Evolutionary conservation across 2,888 invertebrate species (phyloP).

Genomic region (Lamellibrachia columna): DNA sequence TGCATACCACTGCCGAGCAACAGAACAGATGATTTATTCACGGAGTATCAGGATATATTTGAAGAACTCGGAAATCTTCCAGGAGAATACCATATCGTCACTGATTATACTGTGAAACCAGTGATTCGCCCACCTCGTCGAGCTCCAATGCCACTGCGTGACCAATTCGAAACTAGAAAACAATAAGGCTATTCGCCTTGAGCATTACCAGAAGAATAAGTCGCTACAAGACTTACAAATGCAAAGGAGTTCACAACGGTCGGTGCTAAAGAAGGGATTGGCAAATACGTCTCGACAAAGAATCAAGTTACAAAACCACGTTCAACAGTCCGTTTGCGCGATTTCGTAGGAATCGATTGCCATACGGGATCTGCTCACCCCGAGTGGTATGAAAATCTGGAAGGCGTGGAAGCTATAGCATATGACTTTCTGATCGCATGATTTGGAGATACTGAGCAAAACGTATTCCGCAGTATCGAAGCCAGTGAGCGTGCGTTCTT

Average conservation of each 20-base stretch:
- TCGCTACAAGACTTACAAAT: background rate
- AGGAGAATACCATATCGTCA: no score
- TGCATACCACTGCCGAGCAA: no score
- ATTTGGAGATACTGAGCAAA: background rate
- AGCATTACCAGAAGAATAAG: no score
- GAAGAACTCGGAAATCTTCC: no score
- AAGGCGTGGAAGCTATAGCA: no score
- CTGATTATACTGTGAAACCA: no score
- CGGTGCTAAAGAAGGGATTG: background rate
- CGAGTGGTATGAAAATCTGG: background rate
- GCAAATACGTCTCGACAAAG: background rate
- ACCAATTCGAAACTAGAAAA: no score
- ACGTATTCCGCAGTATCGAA: background rate
- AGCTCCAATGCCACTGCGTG: no score
- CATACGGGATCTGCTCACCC: background rate
- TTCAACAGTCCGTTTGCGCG: background rate
- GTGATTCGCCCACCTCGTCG: no score
- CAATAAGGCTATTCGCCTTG: no score
- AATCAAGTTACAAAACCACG: background rate
- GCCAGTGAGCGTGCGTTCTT: background rate
- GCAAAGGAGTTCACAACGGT: background rate
- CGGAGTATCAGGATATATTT: no score
- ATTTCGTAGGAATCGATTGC: background rate
- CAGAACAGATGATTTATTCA: no score
- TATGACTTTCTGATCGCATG: background rate